Conservation (phyloP, 2,888 invertebrate genomes). For the Limnephilus lunatus region DNA sequence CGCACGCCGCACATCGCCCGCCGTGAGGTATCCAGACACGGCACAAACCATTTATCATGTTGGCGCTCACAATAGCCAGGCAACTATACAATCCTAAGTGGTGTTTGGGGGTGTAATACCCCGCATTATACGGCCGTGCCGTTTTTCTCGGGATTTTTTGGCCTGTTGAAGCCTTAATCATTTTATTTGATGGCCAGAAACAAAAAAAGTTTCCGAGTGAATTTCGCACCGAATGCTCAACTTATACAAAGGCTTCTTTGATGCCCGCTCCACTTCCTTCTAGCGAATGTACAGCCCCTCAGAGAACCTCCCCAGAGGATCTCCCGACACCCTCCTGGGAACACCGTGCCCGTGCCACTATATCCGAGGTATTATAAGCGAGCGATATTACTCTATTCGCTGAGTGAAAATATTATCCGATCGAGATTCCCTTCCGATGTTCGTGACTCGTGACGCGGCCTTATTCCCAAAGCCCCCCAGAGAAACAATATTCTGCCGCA, state of each 20-base stretch:
- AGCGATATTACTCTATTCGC: slow-evolving; percentile 7
- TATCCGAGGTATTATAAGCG: background rate
- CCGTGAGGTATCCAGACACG: slow-evolving; percentile 6
- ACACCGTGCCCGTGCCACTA: background rate
- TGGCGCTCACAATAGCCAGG: slow-evolving; percentile 29
- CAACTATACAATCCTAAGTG: slow-evolving; percentile 33
- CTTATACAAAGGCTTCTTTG: slow-evolving; percentile 37
- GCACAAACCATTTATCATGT: slow-evolving; percentile 38
- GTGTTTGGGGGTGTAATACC: slow-evolving; percentile 42
- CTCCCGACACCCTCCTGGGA: background rate
- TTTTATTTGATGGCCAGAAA: slow-evolving; percentile 50
- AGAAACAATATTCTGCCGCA: background rate
- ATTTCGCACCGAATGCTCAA: slow-evolving; percentile 21
- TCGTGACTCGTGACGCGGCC: slow-evolving; percentile 42
- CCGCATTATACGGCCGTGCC: slow-evolving; percentile 14
- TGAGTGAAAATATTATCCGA: slow-evolving; percentile 25
- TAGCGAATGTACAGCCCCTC: background rate
- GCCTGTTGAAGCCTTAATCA: slow-evolving; percentile 49
- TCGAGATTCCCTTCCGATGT: slow-evolving; percentile 22
- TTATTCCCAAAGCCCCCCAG: background rate
- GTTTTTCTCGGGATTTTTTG: slow-evolving; percentile 41
- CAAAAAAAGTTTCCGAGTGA: slow-evolving; percentile 40
- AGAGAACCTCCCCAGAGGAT: background rate
- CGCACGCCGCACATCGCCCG: slow-evolving; percentile 3
- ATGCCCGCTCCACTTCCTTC: slow-evolving; percentile 9